Evolutionary conservation across 2,113 vertebrate genomes (phyloP).

Genomic region (Gasterosteus aculeatus): DNA sequence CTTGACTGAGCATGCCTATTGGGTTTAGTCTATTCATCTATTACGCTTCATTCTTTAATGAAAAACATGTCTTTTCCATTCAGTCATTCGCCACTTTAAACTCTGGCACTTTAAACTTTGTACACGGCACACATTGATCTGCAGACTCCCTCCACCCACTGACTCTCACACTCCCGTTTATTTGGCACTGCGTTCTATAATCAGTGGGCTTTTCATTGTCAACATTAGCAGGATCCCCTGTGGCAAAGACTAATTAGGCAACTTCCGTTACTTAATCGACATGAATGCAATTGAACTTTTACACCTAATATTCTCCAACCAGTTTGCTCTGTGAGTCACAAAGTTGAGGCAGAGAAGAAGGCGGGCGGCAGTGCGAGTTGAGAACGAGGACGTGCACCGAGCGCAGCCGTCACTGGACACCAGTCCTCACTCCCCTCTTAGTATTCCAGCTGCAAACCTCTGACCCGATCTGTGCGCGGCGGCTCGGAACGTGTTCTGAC

Average conservation of each 20-base stretch:
- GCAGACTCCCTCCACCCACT: not conserved
- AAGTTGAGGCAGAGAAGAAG: not conserved
- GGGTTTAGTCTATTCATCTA: not conserved
- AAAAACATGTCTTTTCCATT: not conserved
- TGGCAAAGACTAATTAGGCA: not conserved
- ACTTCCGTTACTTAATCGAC: not conserved
- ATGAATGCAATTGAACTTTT: not conserved
- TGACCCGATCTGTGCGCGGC: not conserved
- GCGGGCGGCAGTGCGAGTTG: not conserved
- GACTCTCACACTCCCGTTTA: not conserved
- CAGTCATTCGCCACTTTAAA: not conserved
- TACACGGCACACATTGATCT: not conserved
- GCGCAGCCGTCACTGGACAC: not conserved
- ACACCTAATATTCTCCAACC: not conserved
- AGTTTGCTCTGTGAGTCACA: not conserved
- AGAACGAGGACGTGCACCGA: not conserved
- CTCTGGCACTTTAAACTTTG: not conserved
- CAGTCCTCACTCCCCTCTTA: not conserved
- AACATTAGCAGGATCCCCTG: not conserved
- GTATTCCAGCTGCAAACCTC: not conserved
- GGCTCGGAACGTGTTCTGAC: conserved; percentile 28
- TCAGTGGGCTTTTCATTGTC: not conserved
- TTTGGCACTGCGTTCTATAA: conserved; percentile 1
- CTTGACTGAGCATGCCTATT: not conserved
- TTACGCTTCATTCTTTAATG: not conserved